Evolutionary conservation across 2,113 vertebrate species (phyloP), one percentile per base, ranked within the genome.

Genomic region (Eublepharis macularius): DNA sequence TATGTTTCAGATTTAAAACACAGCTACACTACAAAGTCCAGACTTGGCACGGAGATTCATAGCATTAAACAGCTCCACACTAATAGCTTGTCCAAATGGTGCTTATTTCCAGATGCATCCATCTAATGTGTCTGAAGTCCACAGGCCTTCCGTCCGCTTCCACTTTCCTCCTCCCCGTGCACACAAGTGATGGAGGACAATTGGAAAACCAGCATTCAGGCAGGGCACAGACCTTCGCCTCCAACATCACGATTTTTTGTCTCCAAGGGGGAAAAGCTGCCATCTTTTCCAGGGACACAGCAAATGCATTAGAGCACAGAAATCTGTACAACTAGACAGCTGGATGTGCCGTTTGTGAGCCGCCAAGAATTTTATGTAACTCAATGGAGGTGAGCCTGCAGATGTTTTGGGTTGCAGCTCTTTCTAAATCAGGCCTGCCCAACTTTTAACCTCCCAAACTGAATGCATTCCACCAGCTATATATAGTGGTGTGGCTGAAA

Each of bases 1-100:
- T 86, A 80, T 47, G 45, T 74, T 80, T 80, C 36, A 14, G 39
- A 72, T 47, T 85, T 83, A 65, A 47, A 34, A 51, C 24, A 47
- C 9, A 66, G 13, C 43, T 14, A 24, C 68, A 86, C 84, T 86
- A 86, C 77, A 74, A 34, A 80, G 73, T 66, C 24, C 16, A 86
- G 41, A 60, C 24, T 26, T 74, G 54, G 54, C 77, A 74, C 39
- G 39, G 69, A 49, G n/a, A 36, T 36, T n/a, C 41, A 12, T 29
- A 72, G 49, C 76, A 86, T 65, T 86, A 80, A 86, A 80, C 63
- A 39, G 26, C 77, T 47, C 45, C 54, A 74, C 70, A 83, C 77
- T 86, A 80, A 80, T 73, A 54, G 54, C 16, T 19, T 13, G n/a
- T 74, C 57, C 41, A 24, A 29, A 65, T 80, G 68, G 77, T 74